phyloP scores from a whole-genome alignment of 2,888 invertebrate genomes.

The Tetranychus piercei region DNA sequence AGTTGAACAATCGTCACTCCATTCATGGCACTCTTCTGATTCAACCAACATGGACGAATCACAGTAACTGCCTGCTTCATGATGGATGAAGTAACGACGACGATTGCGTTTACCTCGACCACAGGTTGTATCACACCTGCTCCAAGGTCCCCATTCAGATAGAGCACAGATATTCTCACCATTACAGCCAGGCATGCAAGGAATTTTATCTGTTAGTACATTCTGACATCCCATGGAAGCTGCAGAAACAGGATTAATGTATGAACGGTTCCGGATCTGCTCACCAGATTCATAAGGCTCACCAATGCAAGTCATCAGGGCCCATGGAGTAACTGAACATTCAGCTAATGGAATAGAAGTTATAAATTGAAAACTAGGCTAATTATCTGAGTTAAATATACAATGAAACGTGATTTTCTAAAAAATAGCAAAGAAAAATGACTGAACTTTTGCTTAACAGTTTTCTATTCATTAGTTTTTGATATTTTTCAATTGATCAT shows the following conservation, averaged over 20 bases:
- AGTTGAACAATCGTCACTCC: not conserved
- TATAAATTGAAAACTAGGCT: too few relatives aligned
- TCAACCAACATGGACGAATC: slow-evolving; percentile 29
- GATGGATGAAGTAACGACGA: slow-evolving; percentile 40
- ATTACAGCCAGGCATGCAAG: slow-evolving; percentile 42
- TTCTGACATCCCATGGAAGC: slow-evolving; percentile 45
- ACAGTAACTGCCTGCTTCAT: slow-evolving; percentile 16
- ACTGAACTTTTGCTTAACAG: not conserved
- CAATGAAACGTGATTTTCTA: too few relatives aligned
- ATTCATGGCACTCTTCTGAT: not conserved
- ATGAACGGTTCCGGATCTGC: slow-evolving; percentile 25
- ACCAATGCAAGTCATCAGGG: slow-evolving; percentile 25
- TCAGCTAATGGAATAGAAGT: slow-evolving; percentile 20
- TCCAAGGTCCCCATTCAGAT: slow-evolving; percentile 37
- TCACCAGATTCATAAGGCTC: slow-evolving; percentile 48
- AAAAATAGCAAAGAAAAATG: not conserved
- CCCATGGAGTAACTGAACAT: slow-evolving; percentile 27
- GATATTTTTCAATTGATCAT: not conserved
- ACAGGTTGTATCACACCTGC: slow-evolving; percentile 36
- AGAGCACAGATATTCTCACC: slow-evolving; percentile 33
- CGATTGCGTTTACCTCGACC: slow-evolving; percentile 42
- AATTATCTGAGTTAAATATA: too few relatives aligned
- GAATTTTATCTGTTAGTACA: slow-evolving; percentile 57
- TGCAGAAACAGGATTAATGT: slow-evolving; percentile 49
- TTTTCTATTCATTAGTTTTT: not conserved